Conservation (phyloP, 2,113 vertebrate species). For the Melanerpes aurifrons region DNA sequence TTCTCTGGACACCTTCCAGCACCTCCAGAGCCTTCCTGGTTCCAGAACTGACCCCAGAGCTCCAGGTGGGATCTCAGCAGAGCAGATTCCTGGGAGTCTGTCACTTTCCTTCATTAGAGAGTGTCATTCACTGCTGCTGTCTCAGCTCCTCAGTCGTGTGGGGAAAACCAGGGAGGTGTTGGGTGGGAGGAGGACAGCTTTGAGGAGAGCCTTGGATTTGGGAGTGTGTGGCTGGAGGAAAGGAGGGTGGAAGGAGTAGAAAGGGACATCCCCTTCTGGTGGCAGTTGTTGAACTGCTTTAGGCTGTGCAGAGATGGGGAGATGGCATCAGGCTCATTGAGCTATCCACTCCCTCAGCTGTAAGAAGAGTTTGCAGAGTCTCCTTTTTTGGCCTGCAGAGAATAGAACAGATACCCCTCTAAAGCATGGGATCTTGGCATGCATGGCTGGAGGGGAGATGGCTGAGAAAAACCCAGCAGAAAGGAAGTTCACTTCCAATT, state of each 20-base stretch:
- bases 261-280: not conserved
- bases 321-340: not conserved
- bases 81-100: not conserved
- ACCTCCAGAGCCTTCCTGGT: too few species aligned
- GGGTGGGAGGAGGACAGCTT: not conserved
- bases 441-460: slow-evolving; percentile 33
- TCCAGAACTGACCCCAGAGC: too few species aligned
- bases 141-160: not conserved
- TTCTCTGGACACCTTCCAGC: too few species aligned
- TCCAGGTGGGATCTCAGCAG: not conserved
- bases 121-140: not conserved
- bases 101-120: not conserved
- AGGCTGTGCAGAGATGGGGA: not conserved
- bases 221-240: not conserved
- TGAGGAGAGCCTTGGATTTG: not conserved
- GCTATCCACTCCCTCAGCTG: slow-evolving; percentile 5
- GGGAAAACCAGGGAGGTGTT: not conserved
- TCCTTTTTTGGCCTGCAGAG: slow-evolving; percentile 67
- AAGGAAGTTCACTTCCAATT: slow-evolving; percentile 45
- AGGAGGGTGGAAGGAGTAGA: not conserved
- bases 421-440: slow-evolving; percentile 65
- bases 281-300: not conserved
- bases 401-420: slow-evolving; percentile 54
- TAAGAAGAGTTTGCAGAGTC: slow-evolving; percentile 47
- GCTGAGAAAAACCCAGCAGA: slow-evolving; percentile 42